Evolutionary conservation across 2,888 invertebrate species (phyloP), one percentile per base, ranked within the genome.

Genomic region (Panorpa germanica): DNA sequence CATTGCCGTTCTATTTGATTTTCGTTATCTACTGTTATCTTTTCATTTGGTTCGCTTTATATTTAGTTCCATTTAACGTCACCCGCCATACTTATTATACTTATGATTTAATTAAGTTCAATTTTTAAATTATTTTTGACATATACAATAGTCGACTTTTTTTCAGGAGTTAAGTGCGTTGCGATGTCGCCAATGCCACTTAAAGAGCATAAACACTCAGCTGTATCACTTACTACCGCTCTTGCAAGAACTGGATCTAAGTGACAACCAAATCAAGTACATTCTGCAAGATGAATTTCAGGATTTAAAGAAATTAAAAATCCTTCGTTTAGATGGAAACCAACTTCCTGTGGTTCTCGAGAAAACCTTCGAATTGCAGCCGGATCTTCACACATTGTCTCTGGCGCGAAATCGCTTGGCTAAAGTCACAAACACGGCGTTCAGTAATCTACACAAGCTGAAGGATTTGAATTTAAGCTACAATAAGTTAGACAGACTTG

Each of bases 171-270:
- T 83, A 35, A 64, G 64, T 46, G 56, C 66, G 35, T 65, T 83
- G 39, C 70, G 69, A 45, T 78, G 82, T 48, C 63, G 80, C 39
- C 59, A 63, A 39, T 83, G 82, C 52, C 61, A 66, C 33, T 53
- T 83, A 40, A 62, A 66, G 43, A 66, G 73, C 49, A 67, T 82
- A 42, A 81, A 82, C 55, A 70, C 75, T 7, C 74, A 77, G 48
- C 65, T 82, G 42, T 81, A 80, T 55, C 72, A 77, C 48, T 61
- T 78, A 43, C 63, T 76, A 43, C 65, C 75, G 36, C 68, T 69
- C 45, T 59, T 82, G 37, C 65, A 66, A 40, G 70, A 74, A 47
- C 53, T 82, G 41, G 81, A 82, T 53, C 56, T 82, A 42, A 77
- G 80, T 23, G 65, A 75, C 46, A 82, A 82, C 55, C 63, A 63